Conservation (phyloP, 2,888 invertebrate genomes). For the Malthinus seriepunctatus region DNA sequence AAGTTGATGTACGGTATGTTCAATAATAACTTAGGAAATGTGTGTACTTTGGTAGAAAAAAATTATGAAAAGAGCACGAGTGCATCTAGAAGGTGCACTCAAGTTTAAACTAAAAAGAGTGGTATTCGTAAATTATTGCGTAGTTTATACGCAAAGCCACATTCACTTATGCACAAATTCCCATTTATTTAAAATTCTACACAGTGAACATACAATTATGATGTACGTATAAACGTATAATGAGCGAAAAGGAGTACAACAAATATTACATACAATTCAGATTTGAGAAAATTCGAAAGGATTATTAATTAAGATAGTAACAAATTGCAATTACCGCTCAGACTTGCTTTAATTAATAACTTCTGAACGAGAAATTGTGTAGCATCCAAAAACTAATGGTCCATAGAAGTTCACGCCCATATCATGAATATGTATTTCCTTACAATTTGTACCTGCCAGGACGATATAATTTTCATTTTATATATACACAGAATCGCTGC, state of each 20-base stretch:
- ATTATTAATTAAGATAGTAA: no score
- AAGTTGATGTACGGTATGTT: constrained; percentile 23
- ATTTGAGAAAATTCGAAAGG: neutral
- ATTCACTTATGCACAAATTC: no score
- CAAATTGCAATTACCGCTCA: neutral
- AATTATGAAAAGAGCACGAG: neutral
- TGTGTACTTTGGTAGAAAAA: constrained; percentile 7
- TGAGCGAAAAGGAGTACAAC: neutral
- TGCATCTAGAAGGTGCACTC: constrained; percentile 12
- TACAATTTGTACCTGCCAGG: constrained; percentile 3
- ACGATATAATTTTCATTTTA: constrained; percentile 23
- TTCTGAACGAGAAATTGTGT: constrained; percentile 21
- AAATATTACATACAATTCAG: neutral
- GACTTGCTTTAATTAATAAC: constrained; percentile 11
- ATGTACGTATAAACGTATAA: neutral
- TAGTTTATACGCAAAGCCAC: neutral
- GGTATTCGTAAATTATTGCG: constrained; percentile 7
- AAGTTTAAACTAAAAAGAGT: constrained; percentile 6
- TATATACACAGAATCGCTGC: no score
- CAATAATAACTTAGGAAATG: constrained; percentile 16
- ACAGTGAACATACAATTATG: no score
- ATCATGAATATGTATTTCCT: constrained; percentile 33
- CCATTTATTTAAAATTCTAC: no score
- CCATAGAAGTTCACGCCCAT: constrained; percentile 23
- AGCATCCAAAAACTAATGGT: constrained; percentile 31